A percentile compares a stretch with the other conserved stretches of the same genome.
Conservation (phyloP, 2,888 invertebrate genomes). For the Nomada flava region DNA sequence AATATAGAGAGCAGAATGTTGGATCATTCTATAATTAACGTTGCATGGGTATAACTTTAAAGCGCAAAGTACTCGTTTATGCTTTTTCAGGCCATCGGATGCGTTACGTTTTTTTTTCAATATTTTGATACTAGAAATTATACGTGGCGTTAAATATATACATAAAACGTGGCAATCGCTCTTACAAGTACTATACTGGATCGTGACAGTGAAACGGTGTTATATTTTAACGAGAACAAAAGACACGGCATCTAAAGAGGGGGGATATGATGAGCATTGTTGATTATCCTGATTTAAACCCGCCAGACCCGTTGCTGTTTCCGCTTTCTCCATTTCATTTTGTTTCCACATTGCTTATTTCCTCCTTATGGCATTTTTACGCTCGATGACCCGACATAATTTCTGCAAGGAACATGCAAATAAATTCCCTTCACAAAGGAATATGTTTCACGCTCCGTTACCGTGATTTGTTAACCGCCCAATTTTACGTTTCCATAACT, state of each 20-base stretch:
- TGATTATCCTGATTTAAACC: slow-evolving; percentile 27
- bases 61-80: no score
- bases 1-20: no score
- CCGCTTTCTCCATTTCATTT: slow-evolving; percentile 35
- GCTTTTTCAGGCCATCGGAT: no score
- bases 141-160: background rate
- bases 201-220: background rate
- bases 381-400: slow-evolving; percentile 10
- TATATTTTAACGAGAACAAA: slow-evolving; percentile 14
- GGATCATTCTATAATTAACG: no score
- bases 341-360: slow-evolving; percentile 16
- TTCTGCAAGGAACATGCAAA: slow-evolving; percentile 20
- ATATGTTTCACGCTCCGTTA: slow-evolving; percentile 22
- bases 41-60: no score
- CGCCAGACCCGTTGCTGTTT: slow-evolving; percentile 26
- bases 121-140: no score
- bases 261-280: slow-evolving; percentile 18
- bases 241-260: slow-evolving; percentile 2
- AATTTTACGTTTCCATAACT: background rate
- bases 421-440: slow-evolving; percentile 7
- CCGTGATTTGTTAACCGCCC: background rate
- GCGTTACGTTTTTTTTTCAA: no score
- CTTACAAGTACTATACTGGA: background rate
- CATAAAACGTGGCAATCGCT: background rate
- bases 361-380: background rate